Base-by-base conservation (phyloP, 2,113 vertebrate genomes). In the Perca fluviatilis region DNA sequence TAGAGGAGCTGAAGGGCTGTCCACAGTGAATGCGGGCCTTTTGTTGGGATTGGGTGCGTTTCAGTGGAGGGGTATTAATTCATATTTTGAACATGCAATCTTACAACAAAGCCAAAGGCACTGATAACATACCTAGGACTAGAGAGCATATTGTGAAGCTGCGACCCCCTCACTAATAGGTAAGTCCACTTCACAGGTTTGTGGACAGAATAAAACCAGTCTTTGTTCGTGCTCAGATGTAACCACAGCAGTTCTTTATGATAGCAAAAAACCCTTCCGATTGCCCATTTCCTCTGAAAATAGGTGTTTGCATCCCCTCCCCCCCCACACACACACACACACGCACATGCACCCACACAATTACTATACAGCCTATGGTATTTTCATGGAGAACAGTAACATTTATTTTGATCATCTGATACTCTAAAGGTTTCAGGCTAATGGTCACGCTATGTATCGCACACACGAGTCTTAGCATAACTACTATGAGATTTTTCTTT, bases 1-100 rank as follows among this genome's bases (percentile, higher is more conserved):
- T 96, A 96, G 94, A 94, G 89, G 79, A 67, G 88, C 85, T 96
- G 93, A 95, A 95, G 95, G 91, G 94, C 93, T 82, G 88, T 92
- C 88, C 86, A 69, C 82, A 77, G 53, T 94, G 77, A 92, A 92
- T 95, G 91, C 88, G 82, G 92, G 93, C 94, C 94, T 95, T 94
- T 95, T 88, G 92, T 95, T 91, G 83, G 80, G 93, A 93, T 92
- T 77, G 84, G 94, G 93, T 93, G 94, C 94, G 60, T 94, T 93
- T 92, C 84, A 94, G 85, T 92, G 85, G 94, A 93, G 92, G 82
- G 88, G 88, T 92, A 92, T 93, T 92, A 87, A 93, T 93, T 93
- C 90, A 92, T 92, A 91, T 94, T 93, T 93, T 87, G 80, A 92
- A 87, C 87, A 88, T 86, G 80, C 74, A 82, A 92, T 93, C 90